phyloP scores from a whole-genome alignment of 2,113 vertebrate species.

The Cyanocitta stelleri region DNA sequence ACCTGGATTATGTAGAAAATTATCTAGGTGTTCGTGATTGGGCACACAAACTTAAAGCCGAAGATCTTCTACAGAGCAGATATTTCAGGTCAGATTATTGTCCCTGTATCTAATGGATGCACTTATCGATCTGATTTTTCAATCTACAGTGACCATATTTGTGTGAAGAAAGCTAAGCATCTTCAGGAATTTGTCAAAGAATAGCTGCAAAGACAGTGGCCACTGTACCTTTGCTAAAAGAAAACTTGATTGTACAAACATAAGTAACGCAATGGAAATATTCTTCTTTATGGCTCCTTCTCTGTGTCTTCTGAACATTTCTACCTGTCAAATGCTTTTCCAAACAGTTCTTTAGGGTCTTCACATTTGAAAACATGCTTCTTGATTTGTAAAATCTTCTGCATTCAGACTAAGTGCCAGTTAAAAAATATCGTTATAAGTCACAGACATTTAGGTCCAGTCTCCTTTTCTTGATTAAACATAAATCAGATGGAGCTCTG shows the following conservation, averaged over 20 bases:
- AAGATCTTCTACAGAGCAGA: not conserved
- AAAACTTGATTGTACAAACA: not conserved
- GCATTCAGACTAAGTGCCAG: not conserved
- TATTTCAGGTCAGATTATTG: not conserved
- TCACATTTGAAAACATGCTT: not conserved
- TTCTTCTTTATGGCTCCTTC: not conserved
- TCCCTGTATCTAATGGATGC: not conserved
- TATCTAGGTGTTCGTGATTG: fast-evolving
- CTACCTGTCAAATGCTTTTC: not conserved
- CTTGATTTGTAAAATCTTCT: not conserved
- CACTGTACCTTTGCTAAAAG: not conserved
- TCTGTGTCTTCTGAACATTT: not conserved
- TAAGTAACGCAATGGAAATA: not conserved
- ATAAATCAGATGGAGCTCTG: not conserved
- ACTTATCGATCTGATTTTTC: not conserved
- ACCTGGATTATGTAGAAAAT: not conserved
- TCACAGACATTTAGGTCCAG: not conserved
- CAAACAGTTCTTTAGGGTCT: not conserved
- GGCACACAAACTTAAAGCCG: not conserved
- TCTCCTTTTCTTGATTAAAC: not conserved
- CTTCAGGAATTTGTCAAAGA: not conserved
- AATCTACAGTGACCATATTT: not conserved
- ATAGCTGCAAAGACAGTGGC: not conserved
- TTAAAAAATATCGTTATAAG: not conserved
- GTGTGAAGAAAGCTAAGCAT: not conserved